Conservation (phyloP, 2,888 invertebrate genomes). For the Drosophila koepferae region DNA sequence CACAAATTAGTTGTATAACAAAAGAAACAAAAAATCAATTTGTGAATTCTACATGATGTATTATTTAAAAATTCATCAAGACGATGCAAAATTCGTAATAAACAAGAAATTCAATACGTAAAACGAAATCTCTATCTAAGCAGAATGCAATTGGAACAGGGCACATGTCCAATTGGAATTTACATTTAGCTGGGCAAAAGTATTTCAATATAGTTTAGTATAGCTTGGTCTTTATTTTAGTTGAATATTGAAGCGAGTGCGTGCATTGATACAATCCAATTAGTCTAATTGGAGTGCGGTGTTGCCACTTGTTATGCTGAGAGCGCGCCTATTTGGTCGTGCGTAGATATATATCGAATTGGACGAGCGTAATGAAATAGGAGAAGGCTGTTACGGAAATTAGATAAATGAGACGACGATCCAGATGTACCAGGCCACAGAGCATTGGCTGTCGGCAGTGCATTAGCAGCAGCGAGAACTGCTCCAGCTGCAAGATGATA, state of each 20-base stretch:
- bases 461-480: conserved; percentile 63
- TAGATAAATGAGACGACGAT: conserved; percentile 69
- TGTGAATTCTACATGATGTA: conserved; percentile 54
- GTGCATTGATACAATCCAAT: conserved; percentile 21
- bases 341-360: conserved; percentile 70
- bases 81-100: conserved; percentile 56
- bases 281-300: conserved; percentile 23
- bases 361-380: conserved; percentile 80
- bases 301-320: neutral
- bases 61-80: conserved; percentile 55
- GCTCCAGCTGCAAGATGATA: conserved; percentile 67
- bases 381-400: conserved; percentile 74
- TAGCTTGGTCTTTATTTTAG: neutral
- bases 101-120: conserved; percentile 48
- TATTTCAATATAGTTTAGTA: neutral
- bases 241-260: neutral
- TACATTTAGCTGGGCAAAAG: neutral
- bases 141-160: neutral
- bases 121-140: conserved; percentile 8
- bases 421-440: conserved; percentile 74
- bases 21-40: conserved; percentile 17
- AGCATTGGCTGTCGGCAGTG: conserved; percentile 56
- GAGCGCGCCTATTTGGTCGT: conserved; percentile 14
- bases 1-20: conserved; percentile 42
- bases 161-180: neutral